These are phyloP conservation scores for Drosophila ogumai DNA, from an alignment of 1,140 invertebrate species.

Conservation along the genomic window DNA sequence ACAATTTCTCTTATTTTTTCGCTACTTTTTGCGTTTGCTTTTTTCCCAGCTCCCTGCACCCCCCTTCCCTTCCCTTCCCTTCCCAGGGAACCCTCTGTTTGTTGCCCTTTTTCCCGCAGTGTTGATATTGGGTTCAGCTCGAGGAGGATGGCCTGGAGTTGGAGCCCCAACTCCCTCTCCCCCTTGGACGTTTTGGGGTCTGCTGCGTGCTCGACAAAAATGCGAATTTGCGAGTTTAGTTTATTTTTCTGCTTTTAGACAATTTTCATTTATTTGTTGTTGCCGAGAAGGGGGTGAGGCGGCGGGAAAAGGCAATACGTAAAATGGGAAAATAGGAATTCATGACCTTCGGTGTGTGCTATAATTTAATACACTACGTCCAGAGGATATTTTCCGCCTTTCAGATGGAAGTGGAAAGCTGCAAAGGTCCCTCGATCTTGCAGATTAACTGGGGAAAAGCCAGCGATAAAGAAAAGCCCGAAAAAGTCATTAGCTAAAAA, in stretches of 20 bases:
- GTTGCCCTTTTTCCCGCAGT: slow-evolving; percentile 66
- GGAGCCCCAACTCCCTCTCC: slow-evolving; percentile 20
- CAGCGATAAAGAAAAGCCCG: slow-evolving; percentile 13
- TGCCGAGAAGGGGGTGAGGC: slow-evolving; percentile 15
- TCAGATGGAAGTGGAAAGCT: slow-evolving; percentile 6
- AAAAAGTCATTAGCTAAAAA: slow-evolving; percentile 39
- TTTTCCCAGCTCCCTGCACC: slow-evolving; percentile 47
- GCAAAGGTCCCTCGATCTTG: slow-evolving; percentile 6
- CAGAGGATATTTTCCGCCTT: slow-evolving; percentile 51
- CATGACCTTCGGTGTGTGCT: slow-evolving; percentile 81
- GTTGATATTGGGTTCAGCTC: slow-evolving; percentile 62
- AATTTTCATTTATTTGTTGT: slow-evolving; percentile 82
- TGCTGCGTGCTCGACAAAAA: slow-evolving; percentile 77
- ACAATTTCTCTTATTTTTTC: slow-evolving; percentile 84
- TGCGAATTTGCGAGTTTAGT: slow-evolving; percentile 84
- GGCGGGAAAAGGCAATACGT: slow-evolving; percentile 71
- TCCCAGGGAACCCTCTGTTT: slow-evolving; percentile 28
- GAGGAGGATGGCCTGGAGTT: slow-evolving; percentile 29
- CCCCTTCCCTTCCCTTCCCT: background rate
- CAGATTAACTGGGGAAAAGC: slow-evolving; percentile 22
- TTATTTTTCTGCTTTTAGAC: slow-evolving; percentile 83
- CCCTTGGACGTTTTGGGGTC: slow-evolving; percentile 55
- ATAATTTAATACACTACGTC: slow-evolving; percentile 78
- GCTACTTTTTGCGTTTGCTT: slow-evolving; percentile 81
- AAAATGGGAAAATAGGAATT: slow-evolving; percentile 81